These are phyloP conservation scores for Metallyticus violacea DNA, from an alignment of 2,888 invertebrate genomes.

Conservation along the genomic window DNA sequence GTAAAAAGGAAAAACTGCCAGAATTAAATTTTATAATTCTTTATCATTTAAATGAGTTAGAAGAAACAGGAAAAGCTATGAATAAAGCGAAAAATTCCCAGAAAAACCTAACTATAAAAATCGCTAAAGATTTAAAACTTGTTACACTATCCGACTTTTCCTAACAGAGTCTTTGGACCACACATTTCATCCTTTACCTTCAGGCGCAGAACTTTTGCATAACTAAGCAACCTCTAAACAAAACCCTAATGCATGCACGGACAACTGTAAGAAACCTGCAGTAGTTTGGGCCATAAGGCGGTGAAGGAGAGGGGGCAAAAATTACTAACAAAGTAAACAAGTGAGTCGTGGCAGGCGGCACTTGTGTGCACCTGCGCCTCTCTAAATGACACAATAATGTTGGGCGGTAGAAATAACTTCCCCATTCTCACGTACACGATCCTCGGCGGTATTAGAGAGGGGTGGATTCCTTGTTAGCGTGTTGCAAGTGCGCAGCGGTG, in stretches of 20 bases:
- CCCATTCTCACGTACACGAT: neutral
- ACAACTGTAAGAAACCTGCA: neutral
- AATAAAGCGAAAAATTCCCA: too few species aligned
- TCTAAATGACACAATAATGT: conserved; percentile 16
- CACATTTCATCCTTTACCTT: neutral
- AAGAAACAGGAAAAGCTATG: too few species aligned
- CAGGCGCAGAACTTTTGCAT: neutral
- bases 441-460: too few species aligned
- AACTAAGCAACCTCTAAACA: neutral
- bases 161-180: too few species aligned
- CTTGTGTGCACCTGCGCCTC: conserved; percentile 6
- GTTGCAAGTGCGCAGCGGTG: too few species aligned
- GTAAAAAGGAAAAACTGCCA: too few species aligned
- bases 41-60: too few species aligned
- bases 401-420: neutral
- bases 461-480: too few species aligned
- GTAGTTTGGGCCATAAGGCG: neutral
- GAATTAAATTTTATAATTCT: too few species aligned
- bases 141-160: too few species aligned
- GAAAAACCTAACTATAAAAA: too few species aligned
- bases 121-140: too few species aligned
- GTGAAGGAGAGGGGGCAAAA: neutral
- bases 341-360: neutral
- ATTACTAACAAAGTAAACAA: neutral
- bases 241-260: neutral